Evolutionary conservation across 2,888 invertebrate species (phyloP).

Genomic region (Leptinotarsa juncta): DNA sequence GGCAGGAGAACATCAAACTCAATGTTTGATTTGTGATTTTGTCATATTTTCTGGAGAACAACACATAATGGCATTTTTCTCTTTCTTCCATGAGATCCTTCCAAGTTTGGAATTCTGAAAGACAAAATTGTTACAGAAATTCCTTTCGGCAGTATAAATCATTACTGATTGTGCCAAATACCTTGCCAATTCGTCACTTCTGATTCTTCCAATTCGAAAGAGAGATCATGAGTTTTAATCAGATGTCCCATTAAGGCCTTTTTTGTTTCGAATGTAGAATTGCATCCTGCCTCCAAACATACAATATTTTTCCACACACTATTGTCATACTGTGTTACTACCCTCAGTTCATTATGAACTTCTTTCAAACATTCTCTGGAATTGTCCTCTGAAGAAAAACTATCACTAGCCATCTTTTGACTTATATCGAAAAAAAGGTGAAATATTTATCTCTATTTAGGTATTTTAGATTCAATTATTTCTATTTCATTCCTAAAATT

Average conservation of each 20-base stretch:
- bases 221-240: not conserved
- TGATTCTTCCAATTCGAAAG: slow-evolving; percentile 16
- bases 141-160: not conserved
- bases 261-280: not conserved
- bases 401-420: slow-evolving; percentile 3
- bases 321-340: slow-evolving; percentile 7
- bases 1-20: slow-evolving; percentile 11
- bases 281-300: slow-evolving; percentile 7
- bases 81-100: slow-evolving; percentile 7
- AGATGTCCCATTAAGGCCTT: slow-evolving; percentile 7
- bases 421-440: not conserved
- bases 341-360: not conserved
- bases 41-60: slow-evolving; percentile 15
- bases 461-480: not conserved
- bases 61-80: slow-evolving; percentile 3
- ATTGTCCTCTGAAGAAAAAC: not conserved
- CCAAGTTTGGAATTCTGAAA: slow-evolving; percentile 12
- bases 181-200: slow-evolving; percentile 18
- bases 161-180: not conserved
- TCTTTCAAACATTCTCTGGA: slow-evolving; percentile 9
- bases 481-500: not conserved
- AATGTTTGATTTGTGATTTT: slow-evolving; percentile 2
- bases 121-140: not conserved
- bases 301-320: slow-evolving; percentile 13
- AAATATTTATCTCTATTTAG: not conserved